Conservation (phyloP, 2,797 vertebrate genomes). For the Urophycis tenuis region DNA sequence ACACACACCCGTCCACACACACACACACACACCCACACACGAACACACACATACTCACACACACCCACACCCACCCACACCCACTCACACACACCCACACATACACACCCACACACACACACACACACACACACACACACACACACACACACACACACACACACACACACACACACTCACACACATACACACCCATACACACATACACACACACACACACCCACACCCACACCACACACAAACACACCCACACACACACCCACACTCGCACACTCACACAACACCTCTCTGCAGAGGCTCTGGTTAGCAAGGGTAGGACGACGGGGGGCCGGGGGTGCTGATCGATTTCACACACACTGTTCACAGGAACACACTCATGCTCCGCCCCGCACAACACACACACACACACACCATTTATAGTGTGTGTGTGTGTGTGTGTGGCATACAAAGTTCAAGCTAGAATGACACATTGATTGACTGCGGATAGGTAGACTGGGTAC, state of each 20-base stretch:
- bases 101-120: no score
- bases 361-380: slow-evolving; percentile 53
- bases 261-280: no score
- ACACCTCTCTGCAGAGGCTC: neutral
- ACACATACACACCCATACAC: neutral
- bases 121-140: neutral
- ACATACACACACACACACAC: neutral
- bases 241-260: no score
- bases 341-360: slow-evolving; percentile 58
- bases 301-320: neutral
- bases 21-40: no score
- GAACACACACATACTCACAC: no score
- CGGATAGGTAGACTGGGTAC: neutral
- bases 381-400: slow-evolving; percentile 24
- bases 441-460: neutral
- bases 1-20: no score
- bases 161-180: no score
- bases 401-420: neutral
- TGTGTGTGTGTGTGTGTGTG: neutral
- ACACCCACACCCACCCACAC: no score
- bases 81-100: no score
- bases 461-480: neutral
- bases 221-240: neutral
- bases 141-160: no score
- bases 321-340: neutral